Conservation (phyloP, 1,140 invertebrate species). For the Hylyphantes graminicola region DNA sequence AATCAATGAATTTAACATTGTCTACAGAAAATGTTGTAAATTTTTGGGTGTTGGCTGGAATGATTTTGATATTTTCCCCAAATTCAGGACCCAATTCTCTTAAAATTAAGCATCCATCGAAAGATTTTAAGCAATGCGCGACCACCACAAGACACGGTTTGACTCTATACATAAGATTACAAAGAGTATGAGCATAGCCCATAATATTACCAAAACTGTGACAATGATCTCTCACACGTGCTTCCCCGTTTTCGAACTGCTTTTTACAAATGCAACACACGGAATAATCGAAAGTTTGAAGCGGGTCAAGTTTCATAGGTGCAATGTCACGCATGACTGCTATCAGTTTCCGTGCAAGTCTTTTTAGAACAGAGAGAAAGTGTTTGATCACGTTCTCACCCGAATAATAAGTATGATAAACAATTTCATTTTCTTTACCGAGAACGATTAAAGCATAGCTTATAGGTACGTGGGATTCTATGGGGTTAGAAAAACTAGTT, state of each 20-base stretch:
- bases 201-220: not conserved
- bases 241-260: not conserved
- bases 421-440: not conserved
- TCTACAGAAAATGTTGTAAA: not conserved
- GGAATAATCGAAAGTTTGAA: not conserved
- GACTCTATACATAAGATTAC: constrained; percentile 15
- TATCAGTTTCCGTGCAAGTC: not conserved
- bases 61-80: not conserved
- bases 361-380: not conserved
- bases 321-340: not conserved
- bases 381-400: not conserved
- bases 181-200: not conserved
- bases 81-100: not conserved
- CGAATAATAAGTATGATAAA: not conserved
- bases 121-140: constrained; percentile 2
- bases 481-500: not conserved
- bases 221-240: not conserved
- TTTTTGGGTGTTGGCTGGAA: not conserved
- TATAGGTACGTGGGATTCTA: not conserved
- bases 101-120: not conserved
- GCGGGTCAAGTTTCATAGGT: not conserved
- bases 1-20: constrained; percentile 15
- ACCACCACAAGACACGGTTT: not conserved
- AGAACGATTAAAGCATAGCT: not conserved
- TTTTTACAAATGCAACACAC: not conserved